Base-by-base conservation (phyloP, 1,140 invertebrate genomes). In the Aphidius ervi region DNA sequence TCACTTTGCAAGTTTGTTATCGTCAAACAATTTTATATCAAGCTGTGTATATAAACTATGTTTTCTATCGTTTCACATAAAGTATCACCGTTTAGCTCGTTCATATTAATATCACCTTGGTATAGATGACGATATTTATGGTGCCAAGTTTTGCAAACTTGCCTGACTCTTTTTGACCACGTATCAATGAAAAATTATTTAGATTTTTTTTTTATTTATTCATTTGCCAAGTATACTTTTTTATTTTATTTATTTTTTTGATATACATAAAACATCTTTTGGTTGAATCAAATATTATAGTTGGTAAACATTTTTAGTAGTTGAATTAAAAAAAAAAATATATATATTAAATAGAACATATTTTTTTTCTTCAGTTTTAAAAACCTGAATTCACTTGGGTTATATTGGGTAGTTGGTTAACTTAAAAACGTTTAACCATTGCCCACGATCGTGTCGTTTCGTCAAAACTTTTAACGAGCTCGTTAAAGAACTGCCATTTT, bases 381-480 rank as follows among this genome's bases (percentile, higher is more conserved):
- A 31, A 31, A 31, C 4, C 23, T 31, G 23, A 31, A 31, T 31
- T 31, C 4, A 31, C 23, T 31, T 31, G 23, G 40, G 2, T 54
- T 41, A 54, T 54, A 54, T 31, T n/a, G 37, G 8, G 23, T 37
- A 31, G 16, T 43, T 9, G 10, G 40, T 3, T 31, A 58, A 58
- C 23, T 40, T 41, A 9, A 58, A 49, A 58, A 46, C 46, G 39
- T 49, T 58, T 58, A 41, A 42, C 40, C 39, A 54, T 46, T 46
- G 42, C 55, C 7, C 20, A n/a, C 55, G 45, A 20, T n/a, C 42
- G 16, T 56, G 48, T 39, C 10, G 10, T 23, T 57, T 52, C n/a
- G 45, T 43, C 42, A 37, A 43, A 59, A 59, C 48, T 59, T 59
- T 59, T 59, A 59, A 59, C 58, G 40, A 59, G 48, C 58, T 59